Percentiles rank a stretch among this genome's conserved stretches.
These are phyloP conservation scores for Mantis religiosa DNA, from an alignment of 2,888 invertebrate species.

Conservation along the genomic window DNA sequence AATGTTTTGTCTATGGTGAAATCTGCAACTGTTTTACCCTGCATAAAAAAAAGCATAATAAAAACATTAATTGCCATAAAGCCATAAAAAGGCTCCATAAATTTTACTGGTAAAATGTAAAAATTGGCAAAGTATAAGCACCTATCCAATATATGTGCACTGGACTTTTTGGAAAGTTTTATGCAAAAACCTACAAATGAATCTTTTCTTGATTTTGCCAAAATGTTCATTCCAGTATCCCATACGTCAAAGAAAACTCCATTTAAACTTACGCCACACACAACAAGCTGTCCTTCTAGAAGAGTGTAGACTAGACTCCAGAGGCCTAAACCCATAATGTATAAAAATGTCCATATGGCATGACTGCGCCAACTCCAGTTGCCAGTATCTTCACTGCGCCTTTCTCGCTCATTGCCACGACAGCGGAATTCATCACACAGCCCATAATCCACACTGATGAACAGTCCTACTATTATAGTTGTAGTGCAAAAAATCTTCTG, in stretches of 20 bases:
- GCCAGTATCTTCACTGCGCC: conserved; percentile 43
- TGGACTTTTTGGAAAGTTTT: too few relatives aligned
- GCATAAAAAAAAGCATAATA: too few relatives aligned
- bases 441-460: conserved; percentile 58
- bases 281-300: conserved; percentile 43
- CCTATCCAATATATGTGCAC: too few relatives aligned
- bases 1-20: too few relatives aligned
- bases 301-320: conserved; percentile 52
- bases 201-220: too few relatives aligned
- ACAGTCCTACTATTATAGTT: conserved; percentile 56
- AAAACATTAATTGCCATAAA: too few relatives aligned
- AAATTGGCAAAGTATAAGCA: too few relatives aligned
- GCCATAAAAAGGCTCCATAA: too few relatives aligned
- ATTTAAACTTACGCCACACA: conserved; percentile 15
- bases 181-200: too few relatives aligned
- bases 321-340: conserved; percentile 50
- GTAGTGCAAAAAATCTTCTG: conserved; percentile 56
- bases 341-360: conserved; percentile 54
- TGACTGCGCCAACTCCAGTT: conserved; percentile 51
- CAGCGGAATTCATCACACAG: conserved; percentile 59
- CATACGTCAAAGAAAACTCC: not conserved
- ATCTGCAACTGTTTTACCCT: too few relatives aligned
- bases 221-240: not conserved
- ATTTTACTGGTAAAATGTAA: too few relatives aligned
- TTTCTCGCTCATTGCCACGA: conserved; percentile 49